Conservation (phyloP, 2,113 vertebrate species). For the Forbesichthys papilliferus region DNA sequence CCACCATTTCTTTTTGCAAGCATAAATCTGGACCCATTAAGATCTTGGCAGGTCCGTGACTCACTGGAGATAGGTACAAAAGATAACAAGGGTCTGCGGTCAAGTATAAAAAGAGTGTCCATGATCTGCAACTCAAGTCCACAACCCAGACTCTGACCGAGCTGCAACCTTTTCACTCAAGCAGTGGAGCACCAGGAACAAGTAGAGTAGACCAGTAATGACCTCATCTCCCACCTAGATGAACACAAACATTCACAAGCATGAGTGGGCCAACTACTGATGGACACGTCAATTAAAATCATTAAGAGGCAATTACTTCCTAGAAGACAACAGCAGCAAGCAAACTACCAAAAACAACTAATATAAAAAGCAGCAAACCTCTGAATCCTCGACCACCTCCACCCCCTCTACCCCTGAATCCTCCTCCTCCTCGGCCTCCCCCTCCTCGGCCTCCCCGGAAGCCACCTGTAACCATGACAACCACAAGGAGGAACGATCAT, state of each 20-base stretch:
- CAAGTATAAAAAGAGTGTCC: constrained; percentile 38
- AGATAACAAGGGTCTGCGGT: constrained; percentile 18
- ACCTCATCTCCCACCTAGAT: constrained; percentile 57
- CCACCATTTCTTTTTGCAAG: not conserved
- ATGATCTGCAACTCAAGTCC: constrained; percentile 11
- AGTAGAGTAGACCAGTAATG: not conserved
- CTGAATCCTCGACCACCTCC: constrained; percentile 79
- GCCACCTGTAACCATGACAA: constrained; percentile 64
- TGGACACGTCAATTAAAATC: not conserved
- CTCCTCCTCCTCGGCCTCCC: constrained; percentile 79
- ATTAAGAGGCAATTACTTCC: not conserved
- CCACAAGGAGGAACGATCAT: not conserved
- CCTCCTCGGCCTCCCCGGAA: constrained; percentile 76
- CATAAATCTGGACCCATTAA: constrained; percentile 30
- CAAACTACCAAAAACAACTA: not conserved
- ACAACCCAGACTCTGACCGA: not conserved
- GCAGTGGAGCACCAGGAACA: not conserved
- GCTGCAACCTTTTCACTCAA: not conserved
- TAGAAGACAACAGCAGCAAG: not conserved
- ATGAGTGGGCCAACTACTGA: not conserved
- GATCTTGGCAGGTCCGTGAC: constrained; percentile 13
- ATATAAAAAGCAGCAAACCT: constrained; percentile 69
- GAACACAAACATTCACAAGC: not conserved
- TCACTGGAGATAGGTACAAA: constrained; percentile 34
- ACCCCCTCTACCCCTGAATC: constrained; percentile 79